A percentile compares a stretch with the other conserved stretches of the same genome.
These are phyloP conservation scores for Pseudococcus jackbeardsleyi DNA, from an alignment of 2,888 invertebrate genomes.

Conservation along the genomic window DNA sequence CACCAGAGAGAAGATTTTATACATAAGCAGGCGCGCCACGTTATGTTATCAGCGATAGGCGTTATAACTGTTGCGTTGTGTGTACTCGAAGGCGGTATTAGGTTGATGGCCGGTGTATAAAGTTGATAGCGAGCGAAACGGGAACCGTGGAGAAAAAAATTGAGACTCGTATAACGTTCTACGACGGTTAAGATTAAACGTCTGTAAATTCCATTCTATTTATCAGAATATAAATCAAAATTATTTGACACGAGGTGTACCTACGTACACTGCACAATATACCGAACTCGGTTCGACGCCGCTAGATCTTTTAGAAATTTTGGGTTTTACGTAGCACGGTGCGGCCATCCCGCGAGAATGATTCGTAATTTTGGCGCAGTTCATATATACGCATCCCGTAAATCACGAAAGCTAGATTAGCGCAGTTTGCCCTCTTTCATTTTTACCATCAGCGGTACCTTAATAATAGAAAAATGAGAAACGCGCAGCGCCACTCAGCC, in stretches of 20 bases:
- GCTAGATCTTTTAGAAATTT: constrained; percentile 42
- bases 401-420: constrained; percentile 62
- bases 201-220: constrained; percentile 47
- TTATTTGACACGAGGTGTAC: constrained; percentile 57
- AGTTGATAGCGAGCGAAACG: constrained; percentile 12
- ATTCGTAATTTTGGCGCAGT: constrained; percentile 58
- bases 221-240: constrained; percentile 63
- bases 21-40: not conserved
- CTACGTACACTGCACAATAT: not conserved
- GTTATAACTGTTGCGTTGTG: constrained; percentile 45
- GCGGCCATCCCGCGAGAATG: constrained; percentile 58
- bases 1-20: not conserved
- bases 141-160: not conserved
- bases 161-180: not conserved
- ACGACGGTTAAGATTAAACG: constrained; percentile 26
- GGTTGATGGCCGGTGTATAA: constrained; percentile 7
- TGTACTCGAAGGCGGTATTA: constrained; percentile 22
- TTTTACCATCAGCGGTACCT: constrained; percentile 11
- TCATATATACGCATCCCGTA: constrained; percentile 56
- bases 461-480: constrained; percentile 60
- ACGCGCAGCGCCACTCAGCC: not conserved
- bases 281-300: not conserved
- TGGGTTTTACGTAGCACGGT: not conserved
- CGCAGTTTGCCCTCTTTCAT: constrained; percentile 61
- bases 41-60: constrained; percentile 6